Evolutionary conservation across 2,888 invertebrate genomes (phyloP).

Genomic region (Nephrotoma appendiculata): DNA sequence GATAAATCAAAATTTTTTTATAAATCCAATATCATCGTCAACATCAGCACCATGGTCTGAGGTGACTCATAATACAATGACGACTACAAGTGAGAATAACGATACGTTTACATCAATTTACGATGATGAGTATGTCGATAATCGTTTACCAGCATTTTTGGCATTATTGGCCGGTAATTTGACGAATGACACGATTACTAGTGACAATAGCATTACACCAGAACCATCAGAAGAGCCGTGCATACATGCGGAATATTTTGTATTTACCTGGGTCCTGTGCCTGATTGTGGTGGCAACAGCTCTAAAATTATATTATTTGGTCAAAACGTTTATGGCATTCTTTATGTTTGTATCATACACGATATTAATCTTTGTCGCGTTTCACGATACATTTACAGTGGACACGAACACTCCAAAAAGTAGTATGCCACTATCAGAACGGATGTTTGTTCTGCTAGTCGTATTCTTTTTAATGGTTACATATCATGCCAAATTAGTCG

Average conservation of each 20-base stretch:
- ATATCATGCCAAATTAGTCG: constrained; percentile 81
- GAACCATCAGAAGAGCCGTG: constrained; percentile 26
- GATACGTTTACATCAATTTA: neutral
- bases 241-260: constrained; percentile 69
- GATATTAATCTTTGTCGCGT: constrained; percentile 47
- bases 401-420: constrained; percentile 23
- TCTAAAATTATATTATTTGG: constrained; percentile 73
- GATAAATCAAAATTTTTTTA: neutral
- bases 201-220: neutral
- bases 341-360: constrained; percentile 63
- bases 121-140: neutral
- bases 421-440: constrained; percentile 54
- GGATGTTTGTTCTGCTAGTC: constrained; percentile 65
- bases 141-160: neutral
- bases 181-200: neutral
- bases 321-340: constrained; percentile 66
- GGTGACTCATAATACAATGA: neutral
- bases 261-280: constrained; percentile 87
- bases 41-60: neutral
- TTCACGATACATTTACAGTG: constrained; percentile 37
- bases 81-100: neutral
- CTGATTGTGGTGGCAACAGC: constrained; percentile 85
- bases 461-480: constrained; percentile 78
- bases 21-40: neutral
- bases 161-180: neutral